Conservation (phyloP, 2,797 vertebrate genomes). For the Phylloscopus collybita region DNA sequence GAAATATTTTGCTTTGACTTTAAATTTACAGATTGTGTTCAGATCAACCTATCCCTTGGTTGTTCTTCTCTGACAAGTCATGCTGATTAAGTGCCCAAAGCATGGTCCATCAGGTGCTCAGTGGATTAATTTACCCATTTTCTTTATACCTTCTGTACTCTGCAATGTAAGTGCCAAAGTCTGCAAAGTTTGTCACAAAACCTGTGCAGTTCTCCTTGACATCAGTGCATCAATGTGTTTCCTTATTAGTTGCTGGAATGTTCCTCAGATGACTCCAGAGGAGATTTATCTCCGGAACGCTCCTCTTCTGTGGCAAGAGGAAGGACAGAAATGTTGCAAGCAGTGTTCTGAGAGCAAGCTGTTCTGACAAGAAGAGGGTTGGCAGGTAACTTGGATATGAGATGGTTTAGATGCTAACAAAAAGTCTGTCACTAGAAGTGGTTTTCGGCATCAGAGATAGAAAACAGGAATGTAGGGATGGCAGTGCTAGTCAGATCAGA, state of each 20-base stretch:
- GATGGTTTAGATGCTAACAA: background rate
- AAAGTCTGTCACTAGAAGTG: background rate
- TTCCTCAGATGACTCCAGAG: background rate
- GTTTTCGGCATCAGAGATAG: background rate
- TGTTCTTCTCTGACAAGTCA: background rate
- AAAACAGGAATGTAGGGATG: background rate
- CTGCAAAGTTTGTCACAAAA: background rate
- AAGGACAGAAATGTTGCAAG: background rate
- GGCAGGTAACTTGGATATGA: background rate
- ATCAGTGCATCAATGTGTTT: background rate
- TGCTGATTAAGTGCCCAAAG: background rate
- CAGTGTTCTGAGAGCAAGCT: background rate
- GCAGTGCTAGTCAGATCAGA: background rate
- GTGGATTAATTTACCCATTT: background rate
- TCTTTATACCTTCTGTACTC: background rate
- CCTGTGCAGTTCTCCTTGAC: background rate
- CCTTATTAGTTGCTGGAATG: background rate
- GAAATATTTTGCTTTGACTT: background rate
- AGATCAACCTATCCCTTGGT: background rate
- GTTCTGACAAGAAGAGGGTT: background rate
- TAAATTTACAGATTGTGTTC: accelerated
- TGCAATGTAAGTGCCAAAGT: background rate
- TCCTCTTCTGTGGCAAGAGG: background rate
- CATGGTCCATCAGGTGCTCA: background rate
- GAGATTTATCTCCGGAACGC: background rate